Conservation (phyloP, 2,797 vertebrate species). For the Erpetoichthys calabaricus region DNA sequence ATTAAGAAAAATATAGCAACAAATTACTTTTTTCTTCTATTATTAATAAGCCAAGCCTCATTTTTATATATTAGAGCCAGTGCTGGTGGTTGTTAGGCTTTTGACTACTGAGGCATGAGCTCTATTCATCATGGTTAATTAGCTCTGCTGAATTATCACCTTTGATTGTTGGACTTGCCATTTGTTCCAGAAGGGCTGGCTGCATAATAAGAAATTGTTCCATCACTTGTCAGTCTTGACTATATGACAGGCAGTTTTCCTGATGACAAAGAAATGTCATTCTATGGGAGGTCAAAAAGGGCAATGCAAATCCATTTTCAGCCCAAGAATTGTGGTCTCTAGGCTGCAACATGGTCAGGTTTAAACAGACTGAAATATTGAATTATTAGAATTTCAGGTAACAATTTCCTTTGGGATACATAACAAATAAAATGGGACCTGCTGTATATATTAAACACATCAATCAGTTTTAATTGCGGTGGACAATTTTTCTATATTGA, state of each 20-base stretch:
- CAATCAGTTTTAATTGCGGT: too few relatives aligned
- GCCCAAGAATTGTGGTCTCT: conserved; percentile 22
- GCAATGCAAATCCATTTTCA: conserved; percentile 24
- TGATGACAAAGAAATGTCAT: conserved; percentile 32
- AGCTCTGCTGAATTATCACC: conserved; percentile 50
- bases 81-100: conserved; percentile 22
- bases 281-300: conserved; percentile 18
- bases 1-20: neutral
- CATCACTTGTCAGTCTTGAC: conserved; percentile 16
- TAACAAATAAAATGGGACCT: conserved; percentile 39
- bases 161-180: conserved; percentile 39
- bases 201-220: conserved; percentile 33
- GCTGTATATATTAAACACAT: too few relatives aligned
- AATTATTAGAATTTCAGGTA: conserved; percentile 39
- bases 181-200: conserved; percentile 27
- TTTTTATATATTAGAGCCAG: neutral
- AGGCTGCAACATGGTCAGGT: conserved; percentile 13
- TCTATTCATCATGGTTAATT: conserved; percentile 56
- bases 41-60: neutral
- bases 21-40: conserved; percentile 2
- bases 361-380: conserved; percentile 29
- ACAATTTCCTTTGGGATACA: conserved; percentile 28
- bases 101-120: conserved; percentile 30
- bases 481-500: too few relatives aligned
- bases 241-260: conserved; percentile 35